Percentiles rank a stretch among this genome's conserved stretches.
Evolutionary conservation across 2,113 vertebrate genomes (phyloP).

Genomic region (Rhizomys pruinosus): DNA sequence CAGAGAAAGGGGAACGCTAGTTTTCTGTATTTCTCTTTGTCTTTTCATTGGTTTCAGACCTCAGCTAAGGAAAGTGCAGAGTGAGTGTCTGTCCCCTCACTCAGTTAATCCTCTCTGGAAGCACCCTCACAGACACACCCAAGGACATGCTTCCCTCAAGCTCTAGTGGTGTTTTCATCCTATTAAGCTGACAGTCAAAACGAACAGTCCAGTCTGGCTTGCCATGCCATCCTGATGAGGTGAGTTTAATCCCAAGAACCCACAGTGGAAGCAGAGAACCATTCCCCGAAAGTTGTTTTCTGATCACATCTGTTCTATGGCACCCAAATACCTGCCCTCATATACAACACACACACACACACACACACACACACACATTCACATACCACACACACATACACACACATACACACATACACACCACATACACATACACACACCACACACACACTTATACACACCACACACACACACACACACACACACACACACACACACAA

Average conservation of each 20-base stretch:
- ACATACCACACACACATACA: background rate
- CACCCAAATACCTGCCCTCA: no score
- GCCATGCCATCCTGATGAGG: background rate
- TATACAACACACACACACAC: background rate
- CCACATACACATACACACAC: no score
- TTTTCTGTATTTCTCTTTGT: rapidly evolving
- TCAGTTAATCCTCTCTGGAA: background rate
- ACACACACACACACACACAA: background rate
- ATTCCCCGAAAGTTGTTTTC: background rate
- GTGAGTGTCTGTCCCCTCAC: background rate
- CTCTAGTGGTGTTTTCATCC: background rate
- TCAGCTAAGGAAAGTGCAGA: no score
- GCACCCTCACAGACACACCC: background rate
- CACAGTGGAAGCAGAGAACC: background rate
- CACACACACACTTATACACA: no score
- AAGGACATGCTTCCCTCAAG: background rate
- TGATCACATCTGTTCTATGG: background rate
- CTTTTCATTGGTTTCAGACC: background rate
- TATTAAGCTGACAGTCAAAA: background rate
- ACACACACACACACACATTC: background rate
- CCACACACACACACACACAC: no score
- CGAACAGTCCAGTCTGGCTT: background rate
- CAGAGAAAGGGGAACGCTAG: background rate
- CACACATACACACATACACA: background rate
- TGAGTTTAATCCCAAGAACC: background rate